These are phyloP conservation scores for Hyposoter didymator DNA, from an alignment of 2,888 invertebrate species.

Conservation along the genomic window DNA sequence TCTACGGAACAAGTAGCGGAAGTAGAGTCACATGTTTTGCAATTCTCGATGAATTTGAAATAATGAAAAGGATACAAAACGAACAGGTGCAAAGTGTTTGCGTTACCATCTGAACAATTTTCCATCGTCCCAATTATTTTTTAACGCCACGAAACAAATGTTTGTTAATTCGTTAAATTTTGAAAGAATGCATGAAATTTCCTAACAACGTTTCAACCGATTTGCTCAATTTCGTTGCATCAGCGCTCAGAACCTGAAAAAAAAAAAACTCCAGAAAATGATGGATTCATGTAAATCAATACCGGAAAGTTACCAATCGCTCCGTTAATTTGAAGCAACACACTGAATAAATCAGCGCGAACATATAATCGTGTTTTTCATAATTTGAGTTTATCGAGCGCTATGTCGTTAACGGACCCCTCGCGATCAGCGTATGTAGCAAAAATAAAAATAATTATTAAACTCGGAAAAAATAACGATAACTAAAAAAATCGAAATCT, in stretches of 20 bases:
- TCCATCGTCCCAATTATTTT: not conserved
- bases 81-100: not conserved
- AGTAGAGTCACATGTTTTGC: constrained; percentile 9
- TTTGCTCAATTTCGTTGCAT: not conserved
- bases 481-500: constrained; percentile 11
- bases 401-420: constrained; percentile 35
- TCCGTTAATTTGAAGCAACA: constrained; percentile 10
- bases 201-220: not conserved
- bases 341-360: not conserved
- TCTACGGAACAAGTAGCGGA: constrained; percentile 16
- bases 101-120: not conserved
- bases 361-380: constrained; percentile 37
- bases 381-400: constrained; percentile 47
- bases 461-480: not conserved
- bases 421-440: not conserved
- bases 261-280: not conserved
- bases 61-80: not conserved
- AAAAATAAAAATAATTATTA: constrained; percentile 16
- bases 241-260: not conserved
- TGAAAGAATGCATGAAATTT: not conserved
- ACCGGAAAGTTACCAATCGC: not conserved
- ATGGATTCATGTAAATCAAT: not conserved
- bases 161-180: not conserved
- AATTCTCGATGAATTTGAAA: not conserved
- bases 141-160: not conserved